These are phyloP conservation scores for Miniopterus natalensis DNA, from an alignment of 2,113 vertebrate genomes.

Conservation along the genomic window DNA sequence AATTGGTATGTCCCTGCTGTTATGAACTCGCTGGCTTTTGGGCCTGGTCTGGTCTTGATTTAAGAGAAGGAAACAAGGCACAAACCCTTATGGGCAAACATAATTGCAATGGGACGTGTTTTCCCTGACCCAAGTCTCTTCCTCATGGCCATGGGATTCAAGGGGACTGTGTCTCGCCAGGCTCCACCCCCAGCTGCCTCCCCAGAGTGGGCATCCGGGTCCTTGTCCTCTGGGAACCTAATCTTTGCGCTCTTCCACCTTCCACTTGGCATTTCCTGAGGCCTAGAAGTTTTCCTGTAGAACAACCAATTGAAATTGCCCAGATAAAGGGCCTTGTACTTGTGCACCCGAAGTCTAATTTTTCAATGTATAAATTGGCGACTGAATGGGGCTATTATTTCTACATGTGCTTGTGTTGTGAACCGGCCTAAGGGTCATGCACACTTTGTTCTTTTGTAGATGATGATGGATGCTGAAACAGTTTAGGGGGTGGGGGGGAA, in stretches of 20 bases:
- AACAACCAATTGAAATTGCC: neutral
- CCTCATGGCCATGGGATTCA: neutral
- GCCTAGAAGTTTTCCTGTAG: neutral
- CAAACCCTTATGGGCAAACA: constrained; percentile 33
- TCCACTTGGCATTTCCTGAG: neutral
- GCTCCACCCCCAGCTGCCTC: neutral
- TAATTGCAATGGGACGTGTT: neutral
- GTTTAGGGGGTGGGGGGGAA: neutral
- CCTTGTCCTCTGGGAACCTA: neutral
- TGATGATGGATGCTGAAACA: neutral
- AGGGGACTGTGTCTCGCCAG: neutral
- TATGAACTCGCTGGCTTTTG: neutral
- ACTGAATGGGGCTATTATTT: neutral
- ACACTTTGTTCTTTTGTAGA: neutral
- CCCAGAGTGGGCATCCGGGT: neutral
- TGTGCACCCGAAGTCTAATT: neutral
- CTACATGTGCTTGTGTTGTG: neutral
- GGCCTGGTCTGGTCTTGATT: constrained; percentile 50
- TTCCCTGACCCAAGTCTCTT: constrained; percentile 23
- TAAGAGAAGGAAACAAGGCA: constrained; percentile 63
- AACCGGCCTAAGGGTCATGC: neutral
- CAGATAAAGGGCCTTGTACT: neutral
- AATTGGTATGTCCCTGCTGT: neutral
- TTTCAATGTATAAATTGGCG: neutral
- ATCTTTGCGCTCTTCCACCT: neutral